Evolutionary conservation across 2,113 vertebrate species (phyloP), one percentile per base, ranked within the genome.

Genomic region (Pao palembangensis): DNA sequence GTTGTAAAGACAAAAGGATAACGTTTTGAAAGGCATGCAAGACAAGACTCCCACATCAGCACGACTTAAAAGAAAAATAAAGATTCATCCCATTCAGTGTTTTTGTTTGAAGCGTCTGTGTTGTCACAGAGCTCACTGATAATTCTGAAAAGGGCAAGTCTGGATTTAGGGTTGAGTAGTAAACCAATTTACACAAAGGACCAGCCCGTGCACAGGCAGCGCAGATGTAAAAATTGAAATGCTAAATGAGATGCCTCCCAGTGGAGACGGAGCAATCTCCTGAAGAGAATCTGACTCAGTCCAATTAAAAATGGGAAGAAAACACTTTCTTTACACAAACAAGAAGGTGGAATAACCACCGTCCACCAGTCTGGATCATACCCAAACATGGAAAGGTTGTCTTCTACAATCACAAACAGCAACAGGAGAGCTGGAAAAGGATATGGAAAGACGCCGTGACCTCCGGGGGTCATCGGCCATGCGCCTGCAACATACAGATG

Each of bases 361-460:
- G 34, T 38, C 34, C 7, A 12, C 34, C 34, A 38, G 34, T 12
- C 34, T 38, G 34, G 34, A 38, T 38, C 34, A 38, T 4, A 38
- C 6, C 8, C 8, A 38, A 38, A 28, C 25, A 7, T 19, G 54
- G 34, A 44, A 15, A 18, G 21, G 34, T 44, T 42, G 18, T 23
- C 11, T 18, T 46, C 48, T 51, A 7, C 25, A 28, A 2, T 5
- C 25, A 28, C 25, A 28, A 28, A 38, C 10, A 38, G 34, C 8
- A 12, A 12, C 34, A 38, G 11, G 8, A 38, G 34, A 38, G 56
- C 28, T 53, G 55, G 56, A 62, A 86, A 61, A 17, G 54, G 79
- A 78, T 59, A 41, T 59, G 41, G 62, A 67, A 79, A 79, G 74
- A 75, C 78, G 65, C 49, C 15, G 3, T 50, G 75, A 86, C 73